A percentile compares a stretch with the other conserved stretches of the same genome.
phyloP scores from a whole-genome alignment of 2,113 vertebrate genomes.

The Otis tarda region DNA sequence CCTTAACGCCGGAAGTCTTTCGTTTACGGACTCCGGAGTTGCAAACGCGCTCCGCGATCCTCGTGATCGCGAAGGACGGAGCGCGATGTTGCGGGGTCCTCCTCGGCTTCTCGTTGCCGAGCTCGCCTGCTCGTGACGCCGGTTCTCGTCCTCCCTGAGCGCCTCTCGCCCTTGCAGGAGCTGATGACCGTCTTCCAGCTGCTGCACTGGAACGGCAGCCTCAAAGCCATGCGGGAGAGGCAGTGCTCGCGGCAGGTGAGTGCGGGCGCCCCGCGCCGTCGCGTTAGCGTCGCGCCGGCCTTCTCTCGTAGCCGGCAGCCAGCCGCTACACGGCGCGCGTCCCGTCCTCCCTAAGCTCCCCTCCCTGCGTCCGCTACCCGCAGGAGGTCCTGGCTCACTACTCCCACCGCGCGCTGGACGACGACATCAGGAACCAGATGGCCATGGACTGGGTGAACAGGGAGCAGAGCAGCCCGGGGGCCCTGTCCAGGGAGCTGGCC shows the following conservation, averaged over 20 bases:
- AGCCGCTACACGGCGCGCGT: too few species aligned
- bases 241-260: slow-evolving; percentile 96
- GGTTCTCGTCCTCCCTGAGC: too few species aligned
- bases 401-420: slow-evolving; percentile 94
- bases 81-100: accelerated
- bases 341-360: background rate
- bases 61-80: accelerated
- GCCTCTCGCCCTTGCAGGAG: slow-evolving; percentile 78
- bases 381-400: slow-evolving; percentile 98
- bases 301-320: too few species aligned
- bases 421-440: slow-evolving; percentile 97
- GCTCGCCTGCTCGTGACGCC: accelerated
- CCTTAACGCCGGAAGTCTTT: accelerated
- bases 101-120: accelerated
- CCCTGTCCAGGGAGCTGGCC: slow-evolving; percentile 87
- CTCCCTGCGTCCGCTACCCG: background rate
- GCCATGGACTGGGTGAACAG: slow-evolving; percentile 94
- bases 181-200: slow-evolving; percentile 98
- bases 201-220: slow-evolving; percentile 96
- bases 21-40: background rate
- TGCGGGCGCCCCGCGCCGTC: accelerated
- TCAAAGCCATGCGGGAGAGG: slow-evolving; percentile 96
- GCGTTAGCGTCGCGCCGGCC: accelerated
- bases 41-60: accelerated
- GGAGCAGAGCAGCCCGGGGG: slow-evolving; percentile 85